phyloP scores from a whole-genome alignment of 2,797 vertebrate genomes.

The Arremon brunneinucha region DNA sequence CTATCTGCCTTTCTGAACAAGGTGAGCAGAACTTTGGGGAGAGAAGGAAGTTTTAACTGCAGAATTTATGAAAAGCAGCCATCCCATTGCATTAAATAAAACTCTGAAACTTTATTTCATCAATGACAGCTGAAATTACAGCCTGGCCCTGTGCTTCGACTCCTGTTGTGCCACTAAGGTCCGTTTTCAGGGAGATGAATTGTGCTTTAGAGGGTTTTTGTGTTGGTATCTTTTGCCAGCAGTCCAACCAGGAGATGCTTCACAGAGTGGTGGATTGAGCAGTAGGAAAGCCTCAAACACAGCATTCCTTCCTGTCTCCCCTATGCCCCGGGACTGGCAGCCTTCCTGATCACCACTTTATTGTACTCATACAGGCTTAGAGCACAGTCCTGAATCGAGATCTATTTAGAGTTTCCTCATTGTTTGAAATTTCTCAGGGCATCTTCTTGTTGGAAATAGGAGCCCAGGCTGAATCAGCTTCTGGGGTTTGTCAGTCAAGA shows the following conservation, averaged over 20 bases:
- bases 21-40: background rate
- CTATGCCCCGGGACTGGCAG: background rate
- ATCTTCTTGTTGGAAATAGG: background rate
- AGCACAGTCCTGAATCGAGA: background rate
- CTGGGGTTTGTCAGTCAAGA: constrained; percentile 50
- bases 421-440: constrained; percentile 38
- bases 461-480: background rate
- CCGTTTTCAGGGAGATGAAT: background rate
- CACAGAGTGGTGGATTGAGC: background rate
- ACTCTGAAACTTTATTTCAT: background rate
- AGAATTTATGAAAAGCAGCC: background rate
- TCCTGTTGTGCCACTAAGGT: background rate
- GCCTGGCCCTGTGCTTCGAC: background rate
- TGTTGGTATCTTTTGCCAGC: background rate
- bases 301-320: accelerated
- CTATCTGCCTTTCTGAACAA: background rate
- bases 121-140: background rate
- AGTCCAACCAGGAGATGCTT: background rate
- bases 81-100: background rate
- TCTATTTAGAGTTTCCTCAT: background rate
- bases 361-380: background rate
- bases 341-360: background rate
- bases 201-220: background rate
- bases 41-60: background rate
- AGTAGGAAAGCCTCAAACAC: background rate